Evolutionary conservation across 2,888 invertebrate species (phyloP).

Genomic region (Deilephila elpenor): DNA sequence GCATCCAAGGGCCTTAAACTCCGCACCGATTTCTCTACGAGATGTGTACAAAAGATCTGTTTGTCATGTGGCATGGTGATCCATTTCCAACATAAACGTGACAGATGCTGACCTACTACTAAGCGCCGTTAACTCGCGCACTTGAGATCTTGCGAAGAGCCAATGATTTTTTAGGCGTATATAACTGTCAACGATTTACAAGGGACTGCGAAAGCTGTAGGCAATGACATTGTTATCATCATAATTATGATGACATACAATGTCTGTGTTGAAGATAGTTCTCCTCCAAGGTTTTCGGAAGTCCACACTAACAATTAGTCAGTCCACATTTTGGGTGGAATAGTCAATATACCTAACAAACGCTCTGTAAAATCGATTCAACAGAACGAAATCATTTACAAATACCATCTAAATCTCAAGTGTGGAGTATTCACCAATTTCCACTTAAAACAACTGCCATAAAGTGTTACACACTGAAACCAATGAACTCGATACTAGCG

Average conservation of each 20-base stretch:
- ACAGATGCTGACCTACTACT: constrained; percentile 7
- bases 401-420: too few relatives aligned
- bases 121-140: not conserved
- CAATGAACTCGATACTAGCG: not conserved
- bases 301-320: too few relatives aligned
- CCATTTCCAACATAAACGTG: constrained; percentile 11
- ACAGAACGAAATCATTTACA: too few relatives aligned
- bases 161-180: not conserved
- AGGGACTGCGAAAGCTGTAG: not conserved
- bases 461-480: too few relatives aligned
- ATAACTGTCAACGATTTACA: not conserved
- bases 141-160: not conserved
- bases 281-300: too few relatives aligned
- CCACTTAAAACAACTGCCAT: too few relatives aligned
- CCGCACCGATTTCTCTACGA: not conserved
- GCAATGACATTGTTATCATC: too few relatives aligned
- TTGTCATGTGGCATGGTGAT: not conserved
- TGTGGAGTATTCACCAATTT: too few relatives aligned
- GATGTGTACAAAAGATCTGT: constrained; percentile 1
- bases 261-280: too few relatives aligned
- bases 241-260: too few relatives aligned
- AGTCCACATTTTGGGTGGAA: not conserved
- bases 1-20: not conserved
- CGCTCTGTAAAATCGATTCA: too few relatives aligned
- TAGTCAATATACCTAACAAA: not conserved